A percentile compares a stretch with the other conserved stretches of the same genome.
Conservation (phyloP, 2,113 vertebrate genomes). For the Oreochromis spilurus region DNA sequence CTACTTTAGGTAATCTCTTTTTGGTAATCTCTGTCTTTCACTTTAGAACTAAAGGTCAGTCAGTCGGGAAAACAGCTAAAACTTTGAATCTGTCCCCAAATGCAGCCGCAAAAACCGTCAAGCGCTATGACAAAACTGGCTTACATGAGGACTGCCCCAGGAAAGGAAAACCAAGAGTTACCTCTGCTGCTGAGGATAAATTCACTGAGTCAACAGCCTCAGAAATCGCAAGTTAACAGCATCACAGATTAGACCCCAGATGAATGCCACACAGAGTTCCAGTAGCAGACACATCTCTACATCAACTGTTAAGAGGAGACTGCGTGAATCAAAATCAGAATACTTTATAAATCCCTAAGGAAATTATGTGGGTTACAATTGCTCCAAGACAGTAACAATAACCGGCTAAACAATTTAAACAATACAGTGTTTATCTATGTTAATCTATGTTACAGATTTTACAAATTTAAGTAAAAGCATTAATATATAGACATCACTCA, state of each 20-base stretch:
- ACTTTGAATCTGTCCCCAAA: neutral
- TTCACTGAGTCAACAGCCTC: neutral
- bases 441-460: neutral
- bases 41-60: neutral
- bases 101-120: rapidly evolving
- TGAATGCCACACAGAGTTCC: neutral
- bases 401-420: too few species aligned
- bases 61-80: neutral
- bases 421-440: too few species aligned
- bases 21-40: neutral
- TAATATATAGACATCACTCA: neutral
- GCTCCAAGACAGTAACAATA: too few species aligned
- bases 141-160: neutral
- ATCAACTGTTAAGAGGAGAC: too few species aligned
- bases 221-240: neutral
- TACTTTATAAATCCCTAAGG: too few species aligned
- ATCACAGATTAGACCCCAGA: neutral
- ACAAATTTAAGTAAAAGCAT: neutral
- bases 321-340: too few species aligned
- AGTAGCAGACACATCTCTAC: neutral
- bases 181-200: neutral
- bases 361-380: too few species aligned
- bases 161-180: neutral
- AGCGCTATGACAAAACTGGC: neutral
- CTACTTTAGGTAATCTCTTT: neutral